Conservation (phyloP, 2,888 invertebrate species). For the Cecidostiba fungosa region DNA sequence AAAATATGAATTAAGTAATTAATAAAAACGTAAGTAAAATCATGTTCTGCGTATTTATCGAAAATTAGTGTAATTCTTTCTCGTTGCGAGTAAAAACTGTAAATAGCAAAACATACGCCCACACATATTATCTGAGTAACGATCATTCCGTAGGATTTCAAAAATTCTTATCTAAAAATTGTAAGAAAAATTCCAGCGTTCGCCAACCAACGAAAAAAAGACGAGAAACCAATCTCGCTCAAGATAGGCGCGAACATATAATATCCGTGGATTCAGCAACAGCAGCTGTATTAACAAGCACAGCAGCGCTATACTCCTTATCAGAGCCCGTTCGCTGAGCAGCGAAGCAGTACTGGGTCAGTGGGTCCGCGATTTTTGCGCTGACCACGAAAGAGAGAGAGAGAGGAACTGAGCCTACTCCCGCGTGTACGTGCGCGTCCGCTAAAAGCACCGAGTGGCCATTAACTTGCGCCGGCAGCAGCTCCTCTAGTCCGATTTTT, state of each 20-base stretch:
- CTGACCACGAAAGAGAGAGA: neutral
- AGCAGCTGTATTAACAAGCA: neutral
- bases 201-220: neutral
- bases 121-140: no score
- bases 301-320: slow-evolving; percentile 2
- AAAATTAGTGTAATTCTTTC: no score
- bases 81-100: no score
- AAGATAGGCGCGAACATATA: neutral
- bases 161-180: no score
- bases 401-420: slow-evolving; percentile 6
- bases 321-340: slow-evolving; percentile 29
- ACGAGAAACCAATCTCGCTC: neutral
- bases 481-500: slow-evolving; percentile 43
- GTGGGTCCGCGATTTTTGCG: slow-evolving; percentile 66
- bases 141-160: no score
- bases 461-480: neutral
- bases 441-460: slow-evolving; percentile 44
- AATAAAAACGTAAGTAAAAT: no score
- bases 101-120: no score
- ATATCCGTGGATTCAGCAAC: neutral
- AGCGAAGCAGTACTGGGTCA: slow-evolving; percentile 62
- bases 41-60: no score
- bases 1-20: neutral
- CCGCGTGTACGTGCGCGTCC: neutral
- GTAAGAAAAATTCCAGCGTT: neutral